A percentile compares a stretch with the other conserved stretches of the same genome.
phyloP scores from a whole-genome alignment of 2,113 vertebrate genomes.

The Corythornis madagascariensis region DNA sequence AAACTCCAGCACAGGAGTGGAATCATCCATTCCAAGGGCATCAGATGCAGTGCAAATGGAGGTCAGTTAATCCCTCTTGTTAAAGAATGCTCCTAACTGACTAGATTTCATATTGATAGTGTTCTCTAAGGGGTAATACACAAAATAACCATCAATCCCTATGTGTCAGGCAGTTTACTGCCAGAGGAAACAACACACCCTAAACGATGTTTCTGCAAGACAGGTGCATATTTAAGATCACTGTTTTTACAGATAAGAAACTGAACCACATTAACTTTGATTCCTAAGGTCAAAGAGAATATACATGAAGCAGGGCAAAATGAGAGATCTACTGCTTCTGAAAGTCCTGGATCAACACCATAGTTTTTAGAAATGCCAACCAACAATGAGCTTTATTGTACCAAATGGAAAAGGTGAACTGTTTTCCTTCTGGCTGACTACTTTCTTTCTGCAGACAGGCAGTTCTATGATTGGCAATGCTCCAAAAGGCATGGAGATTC shows the following conservation, averaged over 20 bases:
- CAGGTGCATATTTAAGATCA: not conserved
- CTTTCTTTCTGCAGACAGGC: not conserved
- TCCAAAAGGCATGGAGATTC: slow-evolving; percentile 4
- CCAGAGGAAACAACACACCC: not conserved
- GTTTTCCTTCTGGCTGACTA: not conserved
- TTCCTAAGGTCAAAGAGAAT: not conserved
- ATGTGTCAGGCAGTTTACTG: not conserved
- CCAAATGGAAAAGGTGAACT: not conserved
- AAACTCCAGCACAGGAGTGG: not conserved
- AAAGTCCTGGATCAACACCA: not conserved
- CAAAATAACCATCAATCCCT: not conserved
- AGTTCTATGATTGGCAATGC: not conserved
- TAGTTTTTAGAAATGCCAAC: not conserved
- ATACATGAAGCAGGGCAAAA: not conserved
- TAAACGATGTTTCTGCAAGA: slow-evolving; percentile 24
- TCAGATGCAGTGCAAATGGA: not conserved
- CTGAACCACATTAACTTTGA: not conserved
- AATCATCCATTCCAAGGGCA: not conserved
- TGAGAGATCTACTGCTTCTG: not conserved
- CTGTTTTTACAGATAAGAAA: slow-evolving; percentile 5
- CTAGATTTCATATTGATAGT: not conserved
- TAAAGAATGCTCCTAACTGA: not conserved
- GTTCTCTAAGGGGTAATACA: not conserved
- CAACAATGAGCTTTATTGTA: not conserved
- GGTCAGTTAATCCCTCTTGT: not conserved